These are phyloP conservation scores for Leiothrix lutea DNA, from an alignment of 2,113 vertebrate species.

Conservation along the genomic window DNA sequence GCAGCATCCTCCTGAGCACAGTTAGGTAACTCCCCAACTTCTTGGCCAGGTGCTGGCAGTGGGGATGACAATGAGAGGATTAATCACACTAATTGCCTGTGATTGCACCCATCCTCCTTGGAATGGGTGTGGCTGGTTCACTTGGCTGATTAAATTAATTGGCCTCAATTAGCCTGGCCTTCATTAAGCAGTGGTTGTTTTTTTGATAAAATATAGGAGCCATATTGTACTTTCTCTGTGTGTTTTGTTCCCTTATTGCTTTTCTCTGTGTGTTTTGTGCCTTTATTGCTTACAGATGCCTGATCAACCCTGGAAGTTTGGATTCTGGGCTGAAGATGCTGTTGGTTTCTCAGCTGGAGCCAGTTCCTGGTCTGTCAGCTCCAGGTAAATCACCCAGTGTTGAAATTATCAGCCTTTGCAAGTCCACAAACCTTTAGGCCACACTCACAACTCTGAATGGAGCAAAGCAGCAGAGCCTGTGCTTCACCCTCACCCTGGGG, in stretches of 20 bases:
- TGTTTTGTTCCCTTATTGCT: neutral
- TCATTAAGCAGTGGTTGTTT: neutral
- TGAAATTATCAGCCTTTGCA: neutral
- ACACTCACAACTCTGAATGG: rapidly evolving
- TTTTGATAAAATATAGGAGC: neutral
- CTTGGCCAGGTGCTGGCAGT: neutral
- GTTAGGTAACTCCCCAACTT: neutral
- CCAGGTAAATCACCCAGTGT: neutral
- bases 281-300: neutral
- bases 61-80: neutral
- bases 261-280: neutral
- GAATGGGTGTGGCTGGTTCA: neutral
- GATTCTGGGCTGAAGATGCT: neutral
- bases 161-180: neutral
- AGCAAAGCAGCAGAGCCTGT: neutral
- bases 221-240: neutral
- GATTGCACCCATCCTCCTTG: neutral
- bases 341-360: neutral
- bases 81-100: neutral
- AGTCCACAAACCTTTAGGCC: neutral
- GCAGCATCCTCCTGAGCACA: neutral
- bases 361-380: neutral
- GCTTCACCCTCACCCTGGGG: neutral
- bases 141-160: neutral
- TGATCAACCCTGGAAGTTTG: neutral